These are phyloP conservation scores for Cottoperca gobio DNA, from an alignment of 2,797 vertebrate species.

Conservation along the genomic window DNA sequence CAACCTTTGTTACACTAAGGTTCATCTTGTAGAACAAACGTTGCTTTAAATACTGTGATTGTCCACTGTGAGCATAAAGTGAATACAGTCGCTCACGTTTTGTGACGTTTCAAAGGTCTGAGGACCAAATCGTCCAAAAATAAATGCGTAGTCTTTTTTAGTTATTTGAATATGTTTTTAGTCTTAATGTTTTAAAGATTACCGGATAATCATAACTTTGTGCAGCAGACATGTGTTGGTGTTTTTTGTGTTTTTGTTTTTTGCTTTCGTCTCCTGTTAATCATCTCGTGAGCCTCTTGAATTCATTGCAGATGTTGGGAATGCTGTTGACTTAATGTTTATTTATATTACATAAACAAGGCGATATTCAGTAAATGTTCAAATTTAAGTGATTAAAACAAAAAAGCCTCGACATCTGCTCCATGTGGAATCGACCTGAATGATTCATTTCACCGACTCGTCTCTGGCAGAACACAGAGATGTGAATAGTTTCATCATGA, in stretches of 20 bases:
- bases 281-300: background rate
- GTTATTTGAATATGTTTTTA: too few relatives aligned
- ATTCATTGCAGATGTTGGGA: too few relatives aligned
- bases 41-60: background rate
- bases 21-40: background rate
- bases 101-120: too few relatives aligned
- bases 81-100: too few relatives aligned
- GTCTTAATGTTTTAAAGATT: too few relatives aligned
- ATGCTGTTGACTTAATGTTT: background rate
- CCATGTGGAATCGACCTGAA: background rate
- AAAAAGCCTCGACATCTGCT: background rate
- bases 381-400: background rate
- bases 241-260: too few relatives aligned
- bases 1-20: background rate
- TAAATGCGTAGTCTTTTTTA: too few relatives aligned
- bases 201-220: too few relatives aligned
- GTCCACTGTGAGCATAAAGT: too few relatives aligned
- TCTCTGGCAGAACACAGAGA: background rate
- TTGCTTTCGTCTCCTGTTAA: background rate
- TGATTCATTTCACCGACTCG: too few relatives aligned
- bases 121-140: too few relatives aligned
- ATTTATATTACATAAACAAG: background rate
- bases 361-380: background rate
- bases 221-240: background rate
- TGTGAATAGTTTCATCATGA: background rate